Base-by-base conservation (phyloP, 2,113 vertebrate genomes). In the Thunnus thynnus region DNA sequence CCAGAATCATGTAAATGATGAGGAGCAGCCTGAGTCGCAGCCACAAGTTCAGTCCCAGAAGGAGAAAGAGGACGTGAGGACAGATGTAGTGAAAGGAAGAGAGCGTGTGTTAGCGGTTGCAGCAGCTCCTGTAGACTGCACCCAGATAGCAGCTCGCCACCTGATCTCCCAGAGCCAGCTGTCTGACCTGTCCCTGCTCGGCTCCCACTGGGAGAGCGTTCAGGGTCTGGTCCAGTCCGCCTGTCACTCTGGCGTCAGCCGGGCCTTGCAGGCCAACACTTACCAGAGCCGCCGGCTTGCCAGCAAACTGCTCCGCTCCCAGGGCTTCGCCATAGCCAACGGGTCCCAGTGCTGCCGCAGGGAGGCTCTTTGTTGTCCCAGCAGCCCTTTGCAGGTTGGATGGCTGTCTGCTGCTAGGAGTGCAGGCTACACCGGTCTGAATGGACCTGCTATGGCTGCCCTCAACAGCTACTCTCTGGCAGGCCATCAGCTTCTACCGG, bases 161-260 rank as follows among this genome's bases (percentile, higher is more conserved):
- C 90, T 95, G 18, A 91, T 96, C 80, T 96, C 95, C 72, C 97
- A 97, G 91, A 97, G 96, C 91, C 97, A 96, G 84, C 95, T 96
- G 75, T 94, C 96, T 0, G 97, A 97, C 61, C 95, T 98, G 80
- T 96, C 96, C 27, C 93, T 99, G 78, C 91, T 99, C 41, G 95
- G 95, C 14, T 96, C 96, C 51, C 97, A 96, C 85, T 99, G 97
- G 97, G 97, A 97, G 84, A 97, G 97, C 64, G 96, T 98, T 52
- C 97, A 97, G 85, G 98, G 97, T 58, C 94, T 98, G 92, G 96
- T 97, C 58, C 96, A 96, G 70, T 98, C 97, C 0, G 91, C 97
- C 20, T 97, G 95, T 18, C 87, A 95, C 17, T 78, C 93, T 0
- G 81, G 81, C 0, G 75, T 95, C 72, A 92, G 95, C 57, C 95